These are phyloP conservation scores for Unio pictorum DNA, from an alignment of 2,888 invertebrate species.

Conservation along the genomic window DNA sequence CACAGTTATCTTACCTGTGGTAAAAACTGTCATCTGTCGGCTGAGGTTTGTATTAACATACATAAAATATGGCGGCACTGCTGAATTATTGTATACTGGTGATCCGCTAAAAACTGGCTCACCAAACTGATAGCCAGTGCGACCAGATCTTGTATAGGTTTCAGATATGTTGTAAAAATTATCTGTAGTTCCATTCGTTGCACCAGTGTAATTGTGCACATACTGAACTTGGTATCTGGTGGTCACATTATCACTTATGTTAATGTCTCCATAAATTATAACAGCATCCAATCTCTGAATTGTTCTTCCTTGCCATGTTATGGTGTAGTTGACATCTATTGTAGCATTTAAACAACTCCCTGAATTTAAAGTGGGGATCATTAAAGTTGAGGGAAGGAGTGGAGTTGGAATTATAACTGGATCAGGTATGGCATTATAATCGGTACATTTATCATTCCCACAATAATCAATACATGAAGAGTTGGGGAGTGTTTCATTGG, in stretches of 20 bases:
- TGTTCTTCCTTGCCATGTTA: slow-evolving; percentile 56
- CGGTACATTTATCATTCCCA: slow-evolving; percentile 37
- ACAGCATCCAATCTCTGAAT: slow-evolving; percentile 54
- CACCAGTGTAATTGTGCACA: slow-evolving; percentile 33
- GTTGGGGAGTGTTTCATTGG: slow-evolving; percentile 30
- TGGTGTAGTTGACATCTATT: slow-evolving; percentile 59
- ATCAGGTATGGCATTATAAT: slow-evolving; percentile 20
- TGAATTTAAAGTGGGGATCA: slow-evolving; percentile 55
- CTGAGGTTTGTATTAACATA: slow-evolving; percentile 47
- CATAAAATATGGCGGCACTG: slow-evolving; percentile 22
- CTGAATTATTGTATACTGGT: slow-evolving; percentile 31
- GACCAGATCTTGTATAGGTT: slow-evolving; percentile 53
- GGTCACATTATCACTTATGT: slow-evolving; percentile 35
- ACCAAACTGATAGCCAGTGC: slow-evolving; percentile 55
- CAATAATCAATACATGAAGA: slow-evolving; percentile 38
- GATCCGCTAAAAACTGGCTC: slow-evolving; percentile 56
- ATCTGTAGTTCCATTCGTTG: slow-evolving; percentile 30
- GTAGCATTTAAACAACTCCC: slow-evolving; percentile 57
- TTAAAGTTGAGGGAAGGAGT: slow-evolving; percentile 15
- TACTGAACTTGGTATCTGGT: slow-evolving; percentile 55
- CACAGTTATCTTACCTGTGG: slow-evolving; percentile 41
- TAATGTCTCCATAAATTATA: slow-evolving; percentile 51
- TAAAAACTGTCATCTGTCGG: slow-evolving; percentile 55
- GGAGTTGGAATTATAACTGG: slow-evolving; percentile 12
- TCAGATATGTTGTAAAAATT: slow-evolving; percentile 38